These are phyloP conservation scores for Hedya salicella DNA, from an alignment of 2,888 invertebrate species.

Conservation along the genomic window DNA sequence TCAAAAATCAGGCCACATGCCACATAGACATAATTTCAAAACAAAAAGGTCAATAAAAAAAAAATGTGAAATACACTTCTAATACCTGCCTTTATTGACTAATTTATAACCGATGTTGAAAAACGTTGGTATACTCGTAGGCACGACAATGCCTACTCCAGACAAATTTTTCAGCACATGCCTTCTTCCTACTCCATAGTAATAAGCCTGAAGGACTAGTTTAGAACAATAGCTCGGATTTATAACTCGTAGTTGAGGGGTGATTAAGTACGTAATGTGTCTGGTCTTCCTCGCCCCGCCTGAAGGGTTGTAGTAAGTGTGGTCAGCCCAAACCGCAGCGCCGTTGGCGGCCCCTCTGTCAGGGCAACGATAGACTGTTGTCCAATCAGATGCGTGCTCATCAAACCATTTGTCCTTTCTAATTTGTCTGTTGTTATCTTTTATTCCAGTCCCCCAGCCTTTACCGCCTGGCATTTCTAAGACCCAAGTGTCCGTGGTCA, in stretches of 20 bases:
- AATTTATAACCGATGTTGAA: constrained; percentile 61
- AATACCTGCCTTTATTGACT: constrained; percentile 61
- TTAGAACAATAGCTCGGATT: constrained; percentile 69
- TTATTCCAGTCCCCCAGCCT: constrained; percentile 57
- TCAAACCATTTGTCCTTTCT: constrained; percentile 63
- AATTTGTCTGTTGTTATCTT: constrained; percentile 62
- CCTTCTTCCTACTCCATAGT: constrained; percentile 59
- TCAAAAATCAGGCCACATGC: no score
- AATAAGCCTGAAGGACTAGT: constrained; percentile 65
- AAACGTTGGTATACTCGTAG: constrained; percentile 59
- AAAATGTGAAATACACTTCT: neutral
- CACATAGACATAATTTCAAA: no score
- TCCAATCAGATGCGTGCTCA: constrained; percentile 61
- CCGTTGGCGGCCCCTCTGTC: constrained; percentile 53
- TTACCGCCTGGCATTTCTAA: constrained; percentile 65
- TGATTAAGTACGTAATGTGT: constrained; percentile 61
- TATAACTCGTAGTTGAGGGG: constrained; percentile 53
- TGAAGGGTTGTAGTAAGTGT: constrained; percentile 58
- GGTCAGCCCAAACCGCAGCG: constrained; percentile 65
- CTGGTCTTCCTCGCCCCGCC: constrained; percentile 59
- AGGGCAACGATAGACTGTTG: constrained; percentile 62
- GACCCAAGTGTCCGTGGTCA: constrained; percentile 64
- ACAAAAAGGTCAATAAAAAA: no score
- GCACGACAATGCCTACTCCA: constrained; percentile 54
- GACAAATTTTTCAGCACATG: constrained; percentile 57